Conservation (phyloP, 2,113 vertebrate species). For the Mobula birostris region DNA sequence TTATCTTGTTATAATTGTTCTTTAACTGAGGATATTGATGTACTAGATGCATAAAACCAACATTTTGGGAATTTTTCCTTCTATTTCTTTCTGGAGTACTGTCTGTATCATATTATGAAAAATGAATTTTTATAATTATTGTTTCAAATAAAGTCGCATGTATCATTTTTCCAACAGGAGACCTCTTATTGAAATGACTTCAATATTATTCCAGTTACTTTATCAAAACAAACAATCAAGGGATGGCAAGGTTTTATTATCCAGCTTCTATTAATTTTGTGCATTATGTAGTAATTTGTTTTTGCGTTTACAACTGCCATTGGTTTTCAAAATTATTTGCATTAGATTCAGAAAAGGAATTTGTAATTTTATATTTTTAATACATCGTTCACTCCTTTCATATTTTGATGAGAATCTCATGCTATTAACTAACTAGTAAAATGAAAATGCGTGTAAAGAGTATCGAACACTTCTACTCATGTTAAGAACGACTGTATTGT, state of each 20-base stretch:
- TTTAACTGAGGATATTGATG: background rate
- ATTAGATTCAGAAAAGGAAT: background rate
- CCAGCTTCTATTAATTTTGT: background rate
- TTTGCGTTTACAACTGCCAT: background rate
- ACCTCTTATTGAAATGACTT: background rate
- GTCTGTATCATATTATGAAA: background rate
- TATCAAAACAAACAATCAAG: background rate
- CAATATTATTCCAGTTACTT: background rate
- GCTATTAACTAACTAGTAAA: background rate
- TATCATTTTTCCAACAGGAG: background rate
- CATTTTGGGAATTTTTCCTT: background rate
- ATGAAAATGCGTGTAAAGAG: background rate
- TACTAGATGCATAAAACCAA: background rate
- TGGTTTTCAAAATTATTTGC: background rate
- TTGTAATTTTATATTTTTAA: background rate
- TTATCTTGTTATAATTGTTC: background rate
- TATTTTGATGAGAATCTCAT: background rate
- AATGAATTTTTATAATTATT: background rate
- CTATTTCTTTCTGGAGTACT: background rate
- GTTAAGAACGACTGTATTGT: constrained; percentile 3
- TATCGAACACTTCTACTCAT: constrained; percentile 9
- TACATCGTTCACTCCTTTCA: background rate
- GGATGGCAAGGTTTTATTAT: background rate
- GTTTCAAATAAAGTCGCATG: background rate
- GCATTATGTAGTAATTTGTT: background rate